Evolutionary conservation across 2,797 vertebrate species (phyloP).

Genomic region (Pantherophis vulpinus): DNA sequence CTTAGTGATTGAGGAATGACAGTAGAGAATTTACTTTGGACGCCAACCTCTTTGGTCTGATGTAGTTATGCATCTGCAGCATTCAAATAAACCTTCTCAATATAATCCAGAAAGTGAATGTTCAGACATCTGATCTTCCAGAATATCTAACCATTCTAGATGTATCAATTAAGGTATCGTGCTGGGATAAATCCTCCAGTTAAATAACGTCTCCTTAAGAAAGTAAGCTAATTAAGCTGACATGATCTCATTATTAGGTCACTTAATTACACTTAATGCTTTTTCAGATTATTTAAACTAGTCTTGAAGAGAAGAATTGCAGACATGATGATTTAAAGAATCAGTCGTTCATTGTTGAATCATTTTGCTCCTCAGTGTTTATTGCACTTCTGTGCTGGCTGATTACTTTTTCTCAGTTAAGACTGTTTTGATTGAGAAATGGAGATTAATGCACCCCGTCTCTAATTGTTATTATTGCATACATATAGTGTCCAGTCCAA

Average conservation of each 20-base stretch:
- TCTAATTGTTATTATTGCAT: not conserved
- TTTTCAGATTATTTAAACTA: constrained; percentile 60
- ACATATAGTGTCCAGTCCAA: not conserved
- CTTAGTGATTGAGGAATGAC: not conserved
- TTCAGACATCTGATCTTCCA: not conserved
- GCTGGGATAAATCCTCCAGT: constrained; percentile 57
- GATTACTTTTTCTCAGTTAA: constrained; percentile 27
- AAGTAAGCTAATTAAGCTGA: constrained; percentile 60
- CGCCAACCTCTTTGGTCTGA: not conserved
- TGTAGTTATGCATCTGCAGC: not conserved
- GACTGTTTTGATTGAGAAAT: not conserved
- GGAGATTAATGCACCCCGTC: not conserved
- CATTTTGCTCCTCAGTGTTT: constrained; percentile 31
- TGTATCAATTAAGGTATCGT: constrained; percentile 40
- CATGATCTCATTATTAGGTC: constrained; percentile 51
- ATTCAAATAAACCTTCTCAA: not conserved
- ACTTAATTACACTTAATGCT: constrained; percentile 69
- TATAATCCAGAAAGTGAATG: not conserved
- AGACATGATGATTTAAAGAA: constrained; percentile 45
- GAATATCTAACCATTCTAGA: constrained; percentile 23
- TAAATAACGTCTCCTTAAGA: constrained; percentile 61
- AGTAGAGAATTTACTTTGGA: not conserved
- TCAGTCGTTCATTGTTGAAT: constrained; percentile 8
- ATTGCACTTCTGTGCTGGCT: constrained; percentile 48
- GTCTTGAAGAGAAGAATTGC: constrained; percentile 44